Base-by-base conservation (phyloP, 2,888 invertebrate species). In the Brenthis ino region DNA sequence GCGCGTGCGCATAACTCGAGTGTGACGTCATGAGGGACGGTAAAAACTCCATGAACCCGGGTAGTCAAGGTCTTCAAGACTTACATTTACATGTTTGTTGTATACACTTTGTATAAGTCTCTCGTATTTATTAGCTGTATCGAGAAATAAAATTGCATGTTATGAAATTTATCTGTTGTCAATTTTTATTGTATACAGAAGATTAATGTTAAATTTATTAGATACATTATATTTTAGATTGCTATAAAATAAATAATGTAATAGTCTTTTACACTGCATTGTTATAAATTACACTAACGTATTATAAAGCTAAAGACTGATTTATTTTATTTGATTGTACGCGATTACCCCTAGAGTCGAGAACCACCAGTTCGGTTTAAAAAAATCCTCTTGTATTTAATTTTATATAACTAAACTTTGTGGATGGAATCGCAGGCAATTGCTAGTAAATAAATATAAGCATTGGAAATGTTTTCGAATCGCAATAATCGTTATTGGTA, bases 31-130 rank as follows among this genome's bases (percentile, higher is more conserved):
- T 82, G 78, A 82, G 80, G 84, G 81, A 83, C 82, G 84, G 86
- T 76, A 89, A 88, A 88, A 90, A 88, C 84, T 80, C 86, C 86
- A 80, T 90, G 89, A 91, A 91, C 91, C 85, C 86, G 79, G 76
- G 79, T 80, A 86, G 84, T 87, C 91, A 91, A 90, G 91, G 91
- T 80, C 88, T 85, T 76, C 77, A 77, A 82, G 81, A 76, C 83
- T 86, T 81, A 85, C 85, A 86, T 87, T 86, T 84, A 73, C 72
- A 75, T 75, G 67, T 72, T 50, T 73, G 68, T 43, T 70, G 68
- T 72, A 72, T 69, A 67, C 57, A 68, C 67, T 71, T 37, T 69
- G 63, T 72, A 67, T 65, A 68, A 61, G 60, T 55, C 60, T 57
- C 53, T 72, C 68, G 67, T 64, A 70, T 70, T 72, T 72, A 72